A percentile compares a stretch with the other conserved stretches of the same genome.
Evolutionary conservation across 2,113 vertebrate genomes (phyloP).

Genomic region (Oncorhynchus nerka): DNA sequence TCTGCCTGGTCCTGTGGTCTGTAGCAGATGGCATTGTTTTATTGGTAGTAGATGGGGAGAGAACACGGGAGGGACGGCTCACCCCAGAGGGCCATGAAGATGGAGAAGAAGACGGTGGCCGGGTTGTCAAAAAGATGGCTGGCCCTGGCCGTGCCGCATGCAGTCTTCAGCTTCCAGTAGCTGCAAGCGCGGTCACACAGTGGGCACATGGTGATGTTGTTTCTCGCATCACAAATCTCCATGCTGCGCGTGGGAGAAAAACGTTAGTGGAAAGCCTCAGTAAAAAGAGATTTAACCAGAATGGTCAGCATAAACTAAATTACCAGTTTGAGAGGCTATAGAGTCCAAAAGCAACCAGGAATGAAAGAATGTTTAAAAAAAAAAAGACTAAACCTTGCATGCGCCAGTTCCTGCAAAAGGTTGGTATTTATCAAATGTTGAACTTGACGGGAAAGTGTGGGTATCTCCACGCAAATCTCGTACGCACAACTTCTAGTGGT

Average conservation of each 20-base stretch:
- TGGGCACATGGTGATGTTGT: constrained; percentile 98
- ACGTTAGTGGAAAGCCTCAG: background rate
- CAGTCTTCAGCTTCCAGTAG: constrained; percentile 93
- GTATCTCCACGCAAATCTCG: no score
- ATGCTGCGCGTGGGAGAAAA: constrained; percentile 71
- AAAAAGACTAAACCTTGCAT: no score
- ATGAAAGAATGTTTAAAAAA: no score
- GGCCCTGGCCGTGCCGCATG: constrained; percentile 90
- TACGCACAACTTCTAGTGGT: no score
- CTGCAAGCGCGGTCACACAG: constrained; percentile 90
- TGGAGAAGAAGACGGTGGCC: constrained; percentile 94
- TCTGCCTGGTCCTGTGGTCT: constrained; percentile 26
- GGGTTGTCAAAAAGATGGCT: constrained; percentile 98
- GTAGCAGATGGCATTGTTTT: constrained; percentile 37
- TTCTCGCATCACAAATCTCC: constrained; percentile 92
- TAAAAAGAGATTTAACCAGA: background rate
- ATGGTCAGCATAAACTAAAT: background rate
- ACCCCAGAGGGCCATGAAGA: constrained; percentile 99
- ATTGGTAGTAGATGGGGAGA: constrained; percentile 27
- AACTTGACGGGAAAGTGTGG: no score
- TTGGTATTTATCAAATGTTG: no score
- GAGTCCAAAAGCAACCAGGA: no score
- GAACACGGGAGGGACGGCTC: constrained; percentile 13
- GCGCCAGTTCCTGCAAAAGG: no score
- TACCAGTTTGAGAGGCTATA: background rate